Conservation (phyloP, 2,888 invertebrate species). For the Troglohyphantes excavatus region DNA sequence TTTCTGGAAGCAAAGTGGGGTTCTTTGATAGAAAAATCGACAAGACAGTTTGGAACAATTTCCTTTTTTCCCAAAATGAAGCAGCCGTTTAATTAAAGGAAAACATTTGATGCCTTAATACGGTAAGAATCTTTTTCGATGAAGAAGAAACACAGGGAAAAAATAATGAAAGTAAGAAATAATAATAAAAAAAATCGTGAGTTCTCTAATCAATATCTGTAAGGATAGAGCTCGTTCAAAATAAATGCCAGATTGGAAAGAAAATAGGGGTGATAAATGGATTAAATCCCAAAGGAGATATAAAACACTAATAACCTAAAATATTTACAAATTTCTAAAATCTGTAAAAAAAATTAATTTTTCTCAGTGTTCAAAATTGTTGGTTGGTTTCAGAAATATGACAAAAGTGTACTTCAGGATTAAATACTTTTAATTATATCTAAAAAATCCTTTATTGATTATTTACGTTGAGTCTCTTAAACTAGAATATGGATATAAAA, state of each 20-base stretch:
- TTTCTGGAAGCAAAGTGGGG: not conserved
- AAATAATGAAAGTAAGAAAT: slow-evolving; percentile 19
- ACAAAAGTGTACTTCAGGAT: too few relatives aligned
- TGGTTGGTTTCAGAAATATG: too few relatives aligned
- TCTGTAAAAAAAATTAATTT: too few relatives aligned
- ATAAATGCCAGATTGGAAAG: slow-evolving; percentile 65
- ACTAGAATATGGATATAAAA: too few relatives aligned
- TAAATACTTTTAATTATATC: too few relatives aligned
- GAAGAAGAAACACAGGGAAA: slow-evolving; percentile 41
- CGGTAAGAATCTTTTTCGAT: slow-evolving; percentile 52
- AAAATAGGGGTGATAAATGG: slow-evolving; percentile 70
- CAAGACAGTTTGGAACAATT: slow-evolving; percentile 63
- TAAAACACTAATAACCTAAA: slow-evolving; percentile 33
- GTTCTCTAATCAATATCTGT: slow-evolving; percentile 64
- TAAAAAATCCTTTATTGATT: too few relatives aligned
- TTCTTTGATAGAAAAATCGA: slow-evolving; percentile 64
- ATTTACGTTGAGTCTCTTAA: too few relatives aligned
- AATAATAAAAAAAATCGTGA: not conserved
- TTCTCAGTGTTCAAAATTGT: too few relatives aligned
- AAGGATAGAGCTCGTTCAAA: slow-evolving; percentile 56
- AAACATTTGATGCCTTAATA: slow-evolving; percentile 73
- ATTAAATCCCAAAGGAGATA: slow-evolving; percentile 40
- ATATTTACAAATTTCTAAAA: slow-evolving; percentile 15
- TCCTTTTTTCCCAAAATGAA: slow-evolving; percentile 66
- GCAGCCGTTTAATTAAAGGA: slow-evolving; percentile 69